Evolutionary conservation across 2,113 vertebrate genomes (phyloP).

Genomic region (Plecotus auritus): DNA sequence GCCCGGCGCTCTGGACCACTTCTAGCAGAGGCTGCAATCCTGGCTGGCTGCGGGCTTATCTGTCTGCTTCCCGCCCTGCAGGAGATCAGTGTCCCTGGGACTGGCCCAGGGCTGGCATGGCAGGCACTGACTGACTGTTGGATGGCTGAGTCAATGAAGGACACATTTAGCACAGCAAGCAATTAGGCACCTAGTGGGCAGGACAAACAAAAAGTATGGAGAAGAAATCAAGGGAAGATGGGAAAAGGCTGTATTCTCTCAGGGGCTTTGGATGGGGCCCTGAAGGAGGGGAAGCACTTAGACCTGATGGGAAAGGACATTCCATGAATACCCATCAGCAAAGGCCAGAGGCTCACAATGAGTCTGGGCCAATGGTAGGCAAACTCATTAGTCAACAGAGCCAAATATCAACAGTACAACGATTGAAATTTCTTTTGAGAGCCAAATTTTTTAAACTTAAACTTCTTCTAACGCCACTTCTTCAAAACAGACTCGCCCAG

Average conservation of each 20-base stretch:
- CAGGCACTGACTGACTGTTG: neutral
- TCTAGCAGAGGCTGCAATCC: neutral
- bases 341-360: neutral
- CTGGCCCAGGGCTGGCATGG: neutral
- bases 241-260: neutral
- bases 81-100: neutral
- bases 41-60: neutral
- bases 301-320: neutral
- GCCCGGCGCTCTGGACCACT: neutral
- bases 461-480: too few species aligned
- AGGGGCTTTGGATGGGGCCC: neutral
- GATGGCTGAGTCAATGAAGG: neutral
- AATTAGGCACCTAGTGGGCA: neutral
- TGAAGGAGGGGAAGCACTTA: neutral
- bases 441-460: too few species aligned
- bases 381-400: too few species aligned
- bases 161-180: neutral
- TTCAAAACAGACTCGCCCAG: too few species aligned
- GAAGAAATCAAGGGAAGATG: neutral
- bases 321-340: neutral
- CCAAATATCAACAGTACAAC: too few species aligned
- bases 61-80: neutral
- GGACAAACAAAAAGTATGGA: neutral
- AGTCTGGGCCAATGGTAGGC: too few species aligned
- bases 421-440: too few species aligned